Conservation (phyloP, 2,113 vertebrate genomes). For the Chrysochloris asiatica region DNA sequence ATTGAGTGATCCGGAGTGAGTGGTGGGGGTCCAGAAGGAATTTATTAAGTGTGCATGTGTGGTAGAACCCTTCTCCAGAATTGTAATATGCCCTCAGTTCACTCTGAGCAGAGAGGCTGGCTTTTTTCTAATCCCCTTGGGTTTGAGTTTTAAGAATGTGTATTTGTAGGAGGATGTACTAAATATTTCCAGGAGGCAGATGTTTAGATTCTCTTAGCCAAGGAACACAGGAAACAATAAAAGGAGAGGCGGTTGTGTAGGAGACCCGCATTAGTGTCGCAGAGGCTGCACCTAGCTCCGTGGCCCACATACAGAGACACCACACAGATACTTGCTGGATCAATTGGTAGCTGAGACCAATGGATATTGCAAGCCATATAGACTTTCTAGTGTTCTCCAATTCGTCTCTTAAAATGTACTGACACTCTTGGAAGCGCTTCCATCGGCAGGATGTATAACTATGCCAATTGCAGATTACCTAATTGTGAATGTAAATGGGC, state of each 20-base stretch:
- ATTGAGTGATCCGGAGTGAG: neutral
- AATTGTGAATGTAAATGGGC: too few relatives aligned
- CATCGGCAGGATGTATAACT: fast-evolving
- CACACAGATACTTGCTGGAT: neutral
- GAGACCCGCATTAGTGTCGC: fast-evolving
- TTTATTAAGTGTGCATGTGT: neutral
- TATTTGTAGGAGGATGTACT: neutral
- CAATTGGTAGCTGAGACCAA: neutral
- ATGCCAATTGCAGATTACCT: fast-evolving
- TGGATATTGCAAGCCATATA: too few relatives aligned
- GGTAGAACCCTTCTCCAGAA: neutral
- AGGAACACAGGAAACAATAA: too few relatives aligned
- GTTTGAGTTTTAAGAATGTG: neutral
- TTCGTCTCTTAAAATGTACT: too few relatives aligned
- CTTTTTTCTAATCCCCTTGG: neutral
- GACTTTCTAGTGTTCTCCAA: too few relatives aligned
- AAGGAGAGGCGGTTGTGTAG: neutral
- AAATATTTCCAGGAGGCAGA: neutral
- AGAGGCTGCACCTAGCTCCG: neutral
- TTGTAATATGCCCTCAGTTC: neutral
- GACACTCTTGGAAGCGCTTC: neutral
- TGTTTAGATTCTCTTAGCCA: neutral
- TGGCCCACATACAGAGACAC: neutral
- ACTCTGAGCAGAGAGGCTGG: neutral
- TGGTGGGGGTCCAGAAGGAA: neutral